phyloP scores from a whole-genome alignment of 1,140 invertebrate genomes.

The Drosophila subpulchrella region DNA sequence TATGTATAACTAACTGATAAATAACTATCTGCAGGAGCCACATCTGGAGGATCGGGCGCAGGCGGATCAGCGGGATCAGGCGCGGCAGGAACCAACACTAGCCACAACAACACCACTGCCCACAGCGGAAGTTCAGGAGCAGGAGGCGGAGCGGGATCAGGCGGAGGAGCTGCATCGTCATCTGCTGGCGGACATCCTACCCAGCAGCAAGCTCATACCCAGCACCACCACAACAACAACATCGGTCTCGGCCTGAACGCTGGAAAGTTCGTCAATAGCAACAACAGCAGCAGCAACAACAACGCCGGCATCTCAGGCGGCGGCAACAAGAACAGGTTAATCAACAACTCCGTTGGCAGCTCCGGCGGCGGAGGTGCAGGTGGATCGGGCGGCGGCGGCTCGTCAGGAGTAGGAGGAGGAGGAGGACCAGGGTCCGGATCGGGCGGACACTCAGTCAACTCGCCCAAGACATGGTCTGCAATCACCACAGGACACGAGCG shows the following conservation, averaged over 20 bases:
- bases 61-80: slow-evolving; percentile 39
- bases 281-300: slow-evolving; percentile 25
- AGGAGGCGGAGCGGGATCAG: slow-evolving; percentile 30
- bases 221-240: slow-evolving; percentile 51
- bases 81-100: slow-evolving; percentile 46
- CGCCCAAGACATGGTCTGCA: slow-evolving; percentile 83
- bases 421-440: slow-evolving; percentile 24
- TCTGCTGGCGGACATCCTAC: slow-evolving; percentile 33
- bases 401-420: slow-evolving; percentile 21
- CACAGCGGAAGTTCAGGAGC: slow-evolving; percentile 43
- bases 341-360: slow-evolving; percentile 67
- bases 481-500: slow-evolving; percentile 83
- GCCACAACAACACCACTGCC: slow-evolving; percentile 57
- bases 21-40: slow-evolving; percentile 23
- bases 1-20: not conserved
- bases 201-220: slow-evolving; percentile 33
- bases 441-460: slow-evolving; percentile 59
- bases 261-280: slow-evolving; percentile 39
- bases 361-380: slow-evolving; percentile 21
- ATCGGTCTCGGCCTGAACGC: slow-evolving; percentile 42
- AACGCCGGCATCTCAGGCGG: slow-evolving; percentile 29
- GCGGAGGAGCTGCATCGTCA: slow-evolving; percentile 32
- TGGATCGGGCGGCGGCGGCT: slow-evolving; percentile 21
- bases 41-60: slow-evolving; percentile 41
- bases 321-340: slow-evolving; percentile 73